Evolutionary conservation across 2,797 vertebrate species (phyloP).

Genomic region (Chiroxiphia lanceolata): DNA sequence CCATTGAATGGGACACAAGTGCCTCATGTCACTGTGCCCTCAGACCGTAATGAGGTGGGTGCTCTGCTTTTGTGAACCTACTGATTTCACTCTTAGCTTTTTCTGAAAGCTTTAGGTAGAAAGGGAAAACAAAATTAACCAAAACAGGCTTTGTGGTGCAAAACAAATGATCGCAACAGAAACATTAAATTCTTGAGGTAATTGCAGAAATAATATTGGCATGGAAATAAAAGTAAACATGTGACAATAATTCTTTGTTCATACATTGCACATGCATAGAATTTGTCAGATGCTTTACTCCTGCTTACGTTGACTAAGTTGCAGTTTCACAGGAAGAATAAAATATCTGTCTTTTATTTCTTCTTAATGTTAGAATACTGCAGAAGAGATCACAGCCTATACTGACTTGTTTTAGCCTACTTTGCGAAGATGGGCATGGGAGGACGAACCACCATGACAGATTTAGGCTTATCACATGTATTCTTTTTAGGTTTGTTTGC

Average conservation of each 20-base stretch:
- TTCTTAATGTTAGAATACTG: background rate
- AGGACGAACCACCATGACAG: background rate
- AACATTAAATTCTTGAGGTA: background rate
- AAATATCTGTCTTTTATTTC: background rate
- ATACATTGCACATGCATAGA: background rate
- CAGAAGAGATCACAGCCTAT: background rate
- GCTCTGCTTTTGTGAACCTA: background rate
- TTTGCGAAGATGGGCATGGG: background rate
- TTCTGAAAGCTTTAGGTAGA: slow-evolving; percentile 20
- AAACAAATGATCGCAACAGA: background rate
- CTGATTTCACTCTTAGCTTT: background rate
- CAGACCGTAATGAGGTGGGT: background rate
- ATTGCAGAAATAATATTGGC: background rate
- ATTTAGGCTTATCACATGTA: background rate
- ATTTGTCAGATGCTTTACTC: background rate
- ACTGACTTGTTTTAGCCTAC: background rate
- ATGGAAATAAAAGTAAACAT: background rate
- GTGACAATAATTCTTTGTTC: background rate
- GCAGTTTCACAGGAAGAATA: background rate
- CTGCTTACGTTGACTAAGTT: background rate
- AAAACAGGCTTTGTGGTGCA: background rate
- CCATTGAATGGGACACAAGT: background rate
- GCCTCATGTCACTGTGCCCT: background rate
- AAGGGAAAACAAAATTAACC: background rate
- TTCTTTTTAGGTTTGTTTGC: background rate